Base-by-base conservation (phyloP, 2,888 invertebrate species). In the Zaprionus bogoriensis region DNA sequence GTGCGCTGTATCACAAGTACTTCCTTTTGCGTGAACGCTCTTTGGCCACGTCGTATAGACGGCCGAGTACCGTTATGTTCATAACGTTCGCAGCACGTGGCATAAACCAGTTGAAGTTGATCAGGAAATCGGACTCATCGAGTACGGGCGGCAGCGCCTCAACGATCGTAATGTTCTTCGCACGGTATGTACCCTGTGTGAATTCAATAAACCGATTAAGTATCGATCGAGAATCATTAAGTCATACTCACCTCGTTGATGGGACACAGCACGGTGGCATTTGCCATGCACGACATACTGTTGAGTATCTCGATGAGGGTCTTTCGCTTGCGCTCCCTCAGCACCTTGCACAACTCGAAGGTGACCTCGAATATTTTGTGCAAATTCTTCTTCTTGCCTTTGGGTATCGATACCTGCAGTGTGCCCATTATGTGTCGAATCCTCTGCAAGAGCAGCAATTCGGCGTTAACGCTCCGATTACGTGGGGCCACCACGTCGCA, bases 291-390 rank as follows among this genome's bases (percentile, higher is more conserved):
- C 3, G 62, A 22, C 42, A 81, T 28, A n/a, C 39, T 50, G 7
- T 41, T 57, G 2, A 83, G 44, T 3, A 83, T 14, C 2, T 66
- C 66, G 4, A 85, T 51, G 0, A 81, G 38, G 3, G 47, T 20
- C n/a, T 63, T 67, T 7, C 67, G 23, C 6, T 71, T 70, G 4
- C 64, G 52, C 23, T 77, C 80, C 1, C 61, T 28, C 2, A 81
- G n/a, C 0, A 57, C 44, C 30, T 83, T 77, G 53, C 86, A 86
- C 14, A 80, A 5, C 44, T 81, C 77, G 14, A 86, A 77, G 4
- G 54, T 68, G 1, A 68, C 46, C 0, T 79, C 68, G 2, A 74
- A 65, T 32, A 86, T 59, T 51, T 77, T 63, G 0, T 54, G 47
- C n/a, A 47, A 53, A 3, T 17, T 22, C 9, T 58, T 61, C n/a